Base-by-base conservation (phyloP, 1,140 invertebrate species). In the Apis florea region DNA sequence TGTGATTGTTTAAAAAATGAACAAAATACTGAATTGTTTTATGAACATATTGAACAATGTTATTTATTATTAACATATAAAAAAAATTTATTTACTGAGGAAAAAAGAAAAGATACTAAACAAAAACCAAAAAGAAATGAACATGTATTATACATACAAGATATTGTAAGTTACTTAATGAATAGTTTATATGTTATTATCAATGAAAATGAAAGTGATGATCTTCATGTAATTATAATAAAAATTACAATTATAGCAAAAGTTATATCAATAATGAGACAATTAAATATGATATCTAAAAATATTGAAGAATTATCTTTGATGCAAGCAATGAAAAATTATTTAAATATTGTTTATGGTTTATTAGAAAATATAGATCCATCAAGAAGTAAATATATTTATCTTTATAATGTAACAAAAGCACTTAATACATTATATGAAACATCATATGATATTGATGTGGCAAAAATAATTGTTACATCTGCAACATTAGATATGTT, bases 351-450 rank as follows among this genome's bases (percentile, higher is more conserved):
- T 56, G 69, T 69, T 75, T 79, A 82, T 40, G 31, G 58, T 72
- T 63, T 74, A 70, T 69, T 90, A 4, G 53, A 53, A 51, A 79
- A 80, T 24, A 82, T 82, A 47, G 59, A 85, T 79, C 83, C 71
- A 66, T 83, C 47, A 1, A 87, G 70, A 74, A 71, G 11, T 24
- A 83, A 83, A 40, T 79, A 87, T 56, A 17, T n/a, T 11, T 75
- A 82, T 21, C 67, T 88, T 8, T 64, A 84, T 15, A 81, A 86
- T 51, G 31, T 92, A 17, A 86, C 85, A 24, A 84, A 83, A 84
- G 85, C 89, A 40, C 84, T 92, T 40, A 84, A 77, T 13, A 83
- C 79, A 53, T 54, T 92, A 3, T 92, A 88, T 59, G 84, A 81
- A 61, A 83, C 78, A 0, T 73, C 76, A 2, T 89, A 90, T 24